Base-by-base conservation (phyloP, 92 coral and sea anemone species). In the Porites cylindrica region DNA sequence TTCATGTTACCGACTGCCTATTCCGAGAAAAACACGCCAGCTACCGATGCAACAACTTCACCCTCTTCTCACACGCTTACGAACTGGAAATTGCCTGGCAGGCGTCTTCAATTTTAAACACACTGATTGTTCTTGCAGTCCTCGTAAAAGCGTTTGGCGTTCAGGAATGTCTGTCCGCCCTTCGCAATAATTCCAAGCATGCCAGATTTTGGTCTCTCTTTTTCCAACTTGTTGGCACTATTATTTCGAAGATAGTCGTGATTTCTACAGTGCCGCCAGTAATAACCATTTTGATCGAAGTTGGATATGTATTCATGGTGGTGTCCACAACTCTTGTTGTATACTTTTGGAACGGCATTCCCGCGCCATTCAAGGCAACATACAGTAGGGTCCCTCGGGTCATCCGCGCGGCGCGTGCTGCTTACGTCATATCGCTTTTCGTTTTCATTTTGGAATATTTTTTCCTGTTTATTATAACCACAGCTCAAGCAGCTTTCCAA, bases 181-280 rank as follows among this genome's bases (percentile, higher is more conserved):
- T 89, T 63, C 86, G 66, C 50, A 81, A 72, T 20, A 86, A 83
- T 51, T 79, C 89, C 63, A 85, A 59, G 53, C 82, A 83, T 53
- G 96, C 96, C 32, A 80, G 96, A 26, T 93, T 91, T 76, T 93
- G 96, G 96, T 93, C 96, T 11, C 88, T 93, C 19, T 75, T 89
- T 52, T 82, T 83, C 58, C 96, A 93, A 66, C 75, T 93, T 24
- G 26, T 82, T 10, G 70, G 77, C 17, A 69, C 85, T 51, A 72
- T 89, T 29, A 26, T 23, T 50, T 89, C 71, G 81, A 78, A 85
- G 19, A 66, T 78, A 58, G 21, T 89, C 17, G 82, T 83, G 32
- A 70, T 79, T 18, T 74, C 43, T 29, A 14, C 87, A n/a, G 92
- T 20, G 63, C 50, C 73, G 1, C 50, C 52, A 16, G 23, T 56